Evolutionary conservation across 2,888 invertebrate genomes (phyloP).

Genomic region (Bugula neritina): DNA sequence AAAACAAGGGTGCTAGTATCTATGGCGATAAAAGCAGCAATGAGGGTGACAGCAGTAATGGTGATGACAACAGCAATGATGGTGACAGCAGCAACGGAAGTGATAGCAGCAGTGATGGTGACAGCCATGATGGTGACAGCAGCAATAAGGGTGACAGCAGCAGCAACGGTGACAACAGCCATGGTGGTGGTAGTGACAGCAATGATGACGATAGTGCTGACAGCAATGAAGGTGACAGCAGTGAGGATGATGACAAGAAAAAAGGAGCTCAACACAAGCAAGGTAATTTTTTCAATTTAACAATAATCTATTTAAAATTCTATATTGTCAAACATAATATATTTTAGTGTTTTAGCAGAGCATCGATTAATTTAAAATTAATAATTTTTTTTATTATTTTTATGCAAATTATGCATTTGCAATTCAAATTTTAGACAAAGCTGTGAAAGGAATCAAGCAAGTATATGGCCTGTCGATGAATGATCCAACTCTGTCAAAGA

Average conservation of each 20-base stretch:
- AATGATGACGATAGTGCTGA: not conserved
- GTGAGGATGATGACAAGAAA: not conserved
- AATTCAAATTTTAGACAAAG: too few relatives aligned
- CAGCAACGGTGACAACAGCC: conserved; percentile 15
- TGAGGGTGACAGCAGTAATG: conserved; percentile 40
- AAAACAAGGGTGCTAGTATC: conserved; percentile 4
- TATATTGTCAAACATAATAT: too few relatives aligned
- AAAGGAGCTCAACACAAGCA: too few relatives aligned
- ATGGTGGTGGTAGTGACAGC: not conserved
- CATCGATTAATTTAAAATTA: too few relatives aligned
- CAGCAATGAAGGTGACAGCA: conserved; percentile 14
- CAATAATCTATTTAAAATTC: too few relatives aligned
- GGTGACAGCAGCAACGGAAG: conserved; percentile 32
- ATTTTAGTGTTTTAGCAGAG: too few relatives aligned
- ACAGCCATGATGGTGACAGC: conserved; percentile 1
- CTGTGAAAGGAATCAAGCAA: too few relatives aligned
- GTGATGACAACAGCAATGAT: conserved; percentile 32
- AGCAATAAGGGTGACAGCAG: conserved; percentile 4
- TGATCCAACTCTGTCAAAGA: not conserved
- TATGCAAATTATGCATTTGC: too few relatives aligned
- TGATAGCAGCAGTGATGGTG: conserved; percentile 12
- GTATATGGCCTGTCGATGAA: not conserved
- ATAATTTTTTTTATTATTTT: too few relatives aligned
- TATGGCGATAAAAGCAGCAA: conserved; percentile 34
- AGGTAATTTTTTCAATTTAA: too few relatives aligned